Evolutionary conservation across 2,113 vertebrate genomes (phyloP), one percentile per base, ranked within the genome.

Genomic region (Mixornis gularis): DNA sequence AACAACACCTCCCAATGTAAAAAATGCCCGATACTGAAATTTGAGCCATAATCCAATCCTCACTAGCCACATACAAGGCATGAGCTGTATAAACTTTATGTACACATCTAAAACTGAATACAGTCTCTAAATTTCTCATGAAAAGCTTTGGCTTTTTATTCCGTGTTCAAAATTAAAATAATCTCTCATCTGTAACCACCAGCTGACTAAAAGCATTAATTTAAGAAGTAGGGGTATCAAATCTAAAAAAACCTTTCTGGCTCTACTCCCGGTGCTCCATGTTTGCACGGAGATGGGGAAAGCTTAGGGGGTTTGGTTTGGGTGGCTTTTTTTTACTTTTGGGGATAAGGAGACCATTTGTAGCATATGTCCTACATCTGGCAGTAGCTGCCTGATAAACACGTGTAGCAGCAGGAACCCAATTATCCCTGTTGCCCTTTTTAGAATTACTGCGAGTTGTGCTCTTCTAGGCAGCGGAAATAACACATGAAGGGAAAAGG

Each of bases 331-430:
- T 81, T 88, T 43, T 76, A n/a, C 83, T 32, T 94, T 92, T 77
- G 90, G 74, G 81, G 69, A 87, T 93, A 93, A 62, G 51, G 78
- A 74, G 85, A 59, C 36, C 84, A 68, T 89, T 96, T 56, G 90
- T 59, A 96, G 64, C 81, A 94, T 69, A 81, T 79, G 88, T 72
- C 82, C 74, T 91, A 85, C 95, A 97, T 97, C 94, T 94, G 97
- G 94, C 80, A 76, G 81, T 74, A 73, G 71, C 34, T 15, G 76
- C 29, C 87, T 94, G 86, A 96, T 85, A 96, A 97, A 94, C 85
- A 91, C 46, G 60, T 92, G 89, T 69, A 95, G 80, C 72, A 55
- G 94, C 93, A 87, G 88, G 88, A 85, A 79, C 92, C 85, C 84
- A 94, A 93, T 97, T 97, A 96, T 90, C 64, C 90, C 66, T 71